A percentile compares a stretch with the other conserved stretches of the same genome.
Conservation (phyloP, 2,113 vertebrate genomes). For the Cacatua alba region DNA sequence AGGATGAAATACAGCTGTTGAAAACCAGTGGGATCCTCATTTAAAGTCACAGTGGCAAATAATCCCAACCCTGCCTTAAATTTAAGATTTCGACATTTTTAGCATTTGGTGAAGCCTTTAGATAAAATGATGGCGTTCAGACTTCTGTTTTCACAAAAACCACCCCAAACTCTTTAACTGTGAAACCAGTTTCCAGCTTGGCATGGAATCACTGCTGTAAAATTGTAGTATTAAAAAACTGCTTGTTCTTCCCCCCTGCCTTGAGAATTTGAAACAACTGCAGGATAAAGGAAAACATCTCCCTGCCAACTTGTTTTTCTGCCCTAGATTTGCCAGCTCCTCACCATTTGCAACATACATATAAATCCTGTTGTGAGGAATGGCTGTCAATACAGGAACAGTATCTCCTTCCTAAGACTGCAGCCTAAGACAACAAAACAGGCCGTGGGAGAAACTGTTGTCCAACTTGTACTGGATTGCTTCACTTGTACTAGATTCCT, state of each 20-base stretch:
- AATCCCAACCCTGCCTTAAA: not conserved
- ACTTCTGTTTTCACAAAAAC: not conserved
- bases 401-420: not conserved
- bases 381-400: not conserved
- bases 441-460: not conserved
- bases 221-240: not conserved
- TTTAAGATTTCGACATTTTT: not conserved
- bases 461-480: not conserved
- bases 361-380: not conserved
- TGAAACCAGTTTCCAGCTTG: not conserved
- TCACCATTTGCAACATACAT: accelerated
- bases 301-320: not conserved
- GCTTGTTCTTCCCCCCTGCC: not conserved
- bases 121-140: not conserved
- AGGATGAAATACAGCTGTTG: not conserved
- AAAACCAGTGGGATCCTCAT: not conserved
- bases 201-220: not conserved
- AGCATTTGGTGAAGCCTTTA: not conserved
- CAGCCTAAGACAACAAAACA: not conserved
- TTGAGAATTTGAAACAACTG: not conserved
- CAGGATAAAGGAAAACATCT: not conserved
- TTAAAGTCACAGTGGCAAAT: not conserved
- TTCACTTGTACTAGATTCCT: not conserved
- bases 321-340: not conserved
- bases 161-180: not conserved